Evolutionary conservation across 2,113 vertebrate species (phyloP), one percentile per base, ranked within the genome.

Genomic region (Pterophyllum scalare): DNA sequence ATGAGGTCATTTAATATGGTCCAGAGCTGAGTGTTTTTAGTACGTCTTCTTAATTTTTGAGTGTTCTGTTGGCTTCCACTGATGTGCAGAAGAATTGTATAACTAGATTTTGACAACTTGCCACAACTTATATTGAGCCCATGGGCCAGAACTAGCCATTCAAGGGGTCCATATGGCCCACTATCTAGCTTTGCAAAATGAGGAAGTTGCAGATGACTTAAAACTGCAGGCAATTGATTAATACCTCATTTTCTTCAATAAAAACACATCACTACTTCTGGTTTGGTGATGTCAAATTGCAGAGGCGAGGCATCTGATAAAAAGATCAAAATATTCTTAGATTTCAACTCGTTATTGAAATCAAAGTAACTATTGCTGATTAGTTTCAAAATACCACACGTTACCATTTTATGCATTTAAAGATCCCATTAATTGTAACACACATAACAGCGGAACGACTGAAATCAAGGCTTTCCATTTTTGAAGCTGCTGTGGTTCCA

Each of bases 1-100:
- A 60, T 61, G 58, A 60, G 40, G 61, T 61, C 17, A 17, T 77
- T 61, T 77, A 43, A 54, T 72, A 72, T 33, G 67, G 26, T 72
- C 6, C 11, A 4, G 19, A 52, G 26, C 26, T 0, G 1, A 72
- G 26, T 14, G 46, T 33, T n/a, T 33, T 33, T 43, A 24, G 19
- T 61, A 40, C 15, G 26, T 62, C 20, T 11, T 77, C 17, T 77
- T 77, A 17, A 77, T 52, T 54, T 49, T 3, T 3, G n/a, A 14
- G 13, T 43, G 6, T 24, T 43, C 20, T 43, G n/a, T 13, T 49
- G 15, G 46, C 43, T 46, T 46, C 14, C 13, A 10, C 62, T 40
- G 35, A n/a, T 33, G 59, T 52, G 59, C 28, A 3, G 13, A 61
- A 61, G 0, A 33, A 43, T 26, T 77, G 24, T 26, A 5, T n/a